Evolutionary conservation across 2,113 vertebrate genomes (phyloP).

Genomic region (Caretta caretta): DNA sequence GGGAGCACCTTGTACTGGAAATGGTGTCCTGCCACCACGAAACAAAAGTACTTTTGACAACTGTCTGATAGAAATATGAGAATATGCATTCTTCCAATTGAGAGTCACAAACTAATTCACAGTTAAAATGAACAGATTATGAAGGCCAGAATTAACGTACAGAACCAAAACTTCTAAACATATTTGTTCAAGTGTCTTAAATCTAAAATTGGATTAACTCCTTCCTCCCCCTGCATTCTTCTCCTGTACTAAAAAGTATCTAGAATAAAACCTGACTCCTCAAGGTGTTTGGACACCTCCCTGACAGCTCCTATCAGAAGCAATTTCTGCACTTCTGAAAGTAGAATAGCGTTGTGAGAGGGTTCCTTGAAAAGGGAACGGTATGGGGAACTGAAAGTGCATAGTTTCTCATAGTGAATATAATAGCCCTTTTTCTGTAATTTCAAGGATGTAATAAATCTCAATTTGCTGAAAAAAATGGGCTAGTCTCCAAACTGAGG

Average conservation of each 20-base stretch:
- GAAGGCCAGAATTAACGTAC: not conserved
- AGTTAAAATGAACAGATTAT: not conserved
- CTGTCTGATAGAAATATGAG: not conserved
- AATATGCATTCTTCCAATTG: not conserved
- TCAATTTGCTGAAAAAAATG: not conserved
- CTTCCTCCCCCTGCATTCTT: not conserved
- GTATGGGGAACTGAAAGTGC: not conserved
- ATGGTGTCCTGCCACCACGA: not conserved
- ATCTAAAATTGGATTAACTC: not conserved
- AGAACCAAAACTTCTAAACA: not conserved
- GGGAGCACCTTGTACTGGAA: not conserved
- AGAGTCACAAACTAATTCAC: not conserved
- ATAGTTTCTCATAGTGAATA: not conserved
- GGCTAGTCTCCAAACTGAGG: not conserved
- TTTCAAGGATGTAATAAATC: not conserved
- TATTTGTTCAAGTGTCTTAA: not conserved
- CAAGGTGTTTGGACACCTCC: not conserved
- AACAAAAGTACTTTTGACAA: not conserved
- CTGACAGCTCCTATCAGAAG: not conserved
- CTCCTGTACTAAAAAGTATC: not conserved
- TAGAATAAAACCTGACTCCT: not conserved
- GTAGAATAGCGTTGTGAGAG: not conserved
- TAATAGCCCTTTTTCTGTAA: not conserved
- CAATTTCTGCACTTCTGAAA: not conserved
- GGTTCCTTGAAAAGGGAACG: not conserved